Conservation (phyloP, 2,888 invertebrate genomes). For the Nemotelus pantherinus region DNA sequence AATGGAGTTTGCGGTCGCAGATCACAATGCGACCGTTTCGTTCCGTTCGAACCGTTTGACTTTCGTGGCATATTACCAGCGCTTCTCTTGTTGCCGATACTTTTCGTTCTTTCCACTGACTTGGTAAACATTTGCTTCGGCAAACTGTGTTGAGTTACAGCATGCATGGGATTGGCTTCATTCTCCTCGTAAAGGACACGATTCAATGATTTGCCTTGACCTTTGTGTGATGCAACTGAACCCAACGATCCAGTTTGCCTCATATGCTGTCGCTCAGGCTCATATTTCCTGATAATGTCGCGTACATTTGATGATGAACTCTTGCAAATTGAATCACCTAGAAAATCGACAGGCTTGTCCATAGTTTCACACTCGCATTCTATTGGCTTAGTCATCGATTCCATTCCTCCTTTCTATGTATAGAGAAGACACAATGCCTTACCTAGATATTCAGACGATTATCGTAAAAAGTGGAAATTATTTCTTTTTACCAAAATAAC, state of each 20-base stretch:
- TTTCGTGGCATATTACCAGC: background rate
- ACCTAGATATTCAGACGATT: background rate
- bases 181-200: conserved; percentile 19
- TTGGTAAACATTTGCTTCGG: background rate
- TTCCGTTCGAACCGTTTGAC: background rate
- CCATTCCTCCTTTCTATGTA: background rate
- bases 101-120: background rate
- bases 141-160: background rate
- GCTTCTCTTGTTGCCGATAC: background rate
- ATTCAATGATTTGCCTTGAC: conserved; percentile 9
- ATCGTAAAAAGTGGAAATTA: background rate
- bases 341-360: conserved; percentile 31
- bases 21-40: conserved; percentile 25
- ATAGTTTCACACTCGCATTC: conserved; percentile 31
- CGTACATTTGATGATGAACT: conserved; percentile 26
- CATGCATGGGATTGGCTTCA: conserved; percentile 3
- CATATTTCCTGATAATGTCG: conserved; percentile 35
- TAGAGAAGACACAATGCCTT: background rate
- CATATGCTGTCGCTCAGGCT: conserved; percentile 23
- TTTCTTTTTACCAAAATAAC: background rate
- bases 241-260: conserved; percentile 30
- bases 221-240: conserved; percentile 8
- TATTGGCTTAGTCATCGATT: background rate
- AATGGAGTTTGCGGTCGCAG: conserved; percentile 1
- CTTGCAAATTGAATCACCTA: conserved; percentile 38